Evolutionary conservation across 2,797 vertebrate genomes (phyloP).

Genomic region (Petrocephalus sullivani): DNA sequence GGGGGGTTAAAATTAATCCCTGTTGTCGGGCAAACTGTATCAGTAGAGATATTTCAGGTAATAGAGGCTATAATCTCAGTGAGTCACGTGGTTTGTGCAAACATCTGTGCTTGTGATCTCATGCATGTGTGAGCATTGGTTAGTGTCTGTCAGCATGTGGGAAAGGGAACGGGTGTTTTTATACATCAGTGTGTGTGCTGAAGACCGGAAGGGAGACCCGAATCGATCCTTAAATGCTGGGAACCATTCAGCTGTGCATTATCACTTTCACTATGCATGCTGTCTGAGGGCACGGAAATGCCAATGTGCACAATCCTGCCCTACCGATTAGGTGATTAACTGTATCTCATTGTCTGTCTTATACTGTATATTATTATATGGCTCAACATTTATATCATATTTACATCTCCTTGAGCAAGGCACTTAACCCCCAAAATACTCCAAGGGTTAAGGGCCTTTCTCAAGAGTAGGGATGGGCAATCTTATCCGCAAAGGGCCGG

Average conservation of each 20-base stretch:
- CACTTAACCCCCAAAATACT: not conserved
- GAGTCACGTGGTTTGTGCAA: conserved; percentile 28
- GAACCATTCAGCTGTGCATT: not conserved
- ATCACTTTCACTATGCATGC: not conserved
- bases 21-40: conserved; percentile 57
- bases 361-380: not conserved
- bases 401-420: not conserved
- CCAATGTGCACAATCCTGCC: not conserved
- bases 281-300: not conserved
- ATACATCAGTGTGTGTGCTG: not conserved
- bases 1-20: conserved; percentile 47
- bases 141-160: not conserved
- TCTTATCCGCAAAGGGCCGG: too few relatives aligned
- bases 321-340: not conserved
- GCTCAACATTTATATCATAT: not conserved
- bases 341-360: not conserved
- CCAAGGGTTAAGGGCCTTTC: not conserved
- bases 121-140: not conserved
- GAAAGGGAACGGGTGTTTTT: not conserved
- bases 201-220: not conserved
- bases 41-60: conserved; percentile 49
- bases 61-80: conserved; percentile 46
- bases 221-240: not conserved
- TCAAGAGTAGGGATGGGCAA: not conserved
- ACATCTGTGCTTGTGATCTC: not conserved